Evolutionary conservation across 2,888 invertebrate species (phyloP), one percentile per base, ranked within the genome.

Genomic region (Aphidoletes aphidimyza): DNA sequence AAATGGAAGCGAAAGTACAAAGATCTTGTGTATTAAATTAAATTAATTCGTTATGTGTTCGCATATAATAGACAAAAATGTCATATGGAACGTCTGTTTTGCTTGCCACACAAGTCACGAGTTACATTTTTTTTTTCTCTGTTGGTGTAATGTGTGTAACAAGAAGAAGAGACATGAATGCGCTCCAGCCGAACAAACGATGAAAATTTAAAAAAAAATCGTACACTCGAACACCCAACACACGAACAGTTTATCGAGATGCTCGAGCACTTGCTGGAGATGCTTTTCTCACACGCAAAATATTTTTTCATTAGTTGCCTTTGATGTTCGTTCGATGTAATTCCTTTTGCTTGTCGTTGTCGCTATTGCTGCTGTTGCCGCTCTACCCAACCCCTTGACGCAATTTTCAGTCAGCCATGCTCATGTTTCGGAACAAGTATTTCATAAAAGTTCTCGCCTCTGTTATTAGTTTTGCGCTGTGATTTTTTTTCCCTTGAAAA

Each of bases 1-100:
- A 69, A 69, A 69, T 69, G 69, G 69, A 34, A 69, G 69, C 69
- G 69, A 69, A 69, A 69, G 69, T 69, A 69, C 69, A 69, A 69
- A 69, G 69, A 69, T 69, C 69, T 69, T 14, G 26, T 69, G 69
- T 69, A 69, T 69, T 69, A 34, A 69, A 69, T 69, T 69, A 69
- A 69, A 69, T 69, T 69, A 69, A 69, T 69, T 30, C 69, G 69
- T 26, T 69, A 69, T 69, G 69, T 30, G 69, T 69, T 69, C 69
- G 69, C 69, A 69, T 69, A 69, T 69, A 69, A 69, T 69, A 69
- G 69, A 69, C 69, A 69, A 30, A 54, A 69, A 30, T 30, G 69
- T 30, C 69, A 69, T 69, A 69, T 69, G 69, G 69, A 69, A 14
- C 14, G 26, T 69, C 6, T 26, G 69, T 69, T 30, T 69, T 26